Evolutionary conservation across 2,888 invertebrate species (phyloP), one percentile per base, ranked within the genome.

Genomic region (Epistrophe eligans): DNA sequence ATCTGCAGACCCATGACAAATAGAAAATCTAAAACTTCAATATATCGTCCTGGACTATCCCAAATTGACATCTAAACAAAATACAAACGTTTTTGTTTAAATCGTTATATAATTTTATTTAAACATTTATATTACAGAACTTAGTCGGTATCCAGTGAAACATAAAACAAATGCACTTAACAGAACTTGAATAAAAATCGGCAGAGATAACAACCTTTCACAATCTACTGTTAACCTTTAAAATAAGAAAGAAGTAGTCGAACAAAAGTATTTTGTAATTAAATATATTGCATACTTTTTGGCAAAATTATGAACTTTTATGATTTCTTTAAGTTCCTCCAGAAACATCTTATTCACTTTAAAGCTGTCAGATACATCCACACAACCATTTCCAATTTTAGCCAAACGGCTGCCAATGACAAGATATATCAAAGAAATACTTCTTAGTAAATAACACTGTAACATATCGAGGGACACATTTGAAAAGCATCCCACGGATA

Each of bases 1-100:
- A 92, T 91, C 88, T 92, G 89, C 7, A 91, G 57, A 11, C 90
- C 84, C 91, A 92, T 91, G 1, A 90, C 89, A 15, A 84, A 74
- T 7, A 90, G 60, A 50, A 90, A 91, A 58, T 90, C 90, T 1
- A 90, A 17, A 15, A 88, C 90, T 40, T 89, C 87, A 50, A 82
- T 10, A 48, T 82, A 87, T 11, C 57, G 40, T 8, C 35, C 82
- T 4, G 79, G 74, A 72, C 58, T 66, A 0, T 74, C 43, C 7
- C 66, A n/a, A 4, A 73, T 74, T n/a, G 85, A 82, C 9, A 67
- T 79, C 85, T 87, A 28, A 0, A 62, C 13, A 45, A 28, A n/a
- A 28, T 19, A 38, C 11, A 15, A 15, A 45, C n/a, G n/a, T n/a
- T n/a, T n/a, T n/a, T 24, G 1, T 24, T 24, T 24, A 24, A 24